A percentile compares a stretch with the other conserved stretches of the same genome.
Conservation (phyloP, 1,140 invertebrate species). For the Ptiloglossa arizonensis region DNA sequence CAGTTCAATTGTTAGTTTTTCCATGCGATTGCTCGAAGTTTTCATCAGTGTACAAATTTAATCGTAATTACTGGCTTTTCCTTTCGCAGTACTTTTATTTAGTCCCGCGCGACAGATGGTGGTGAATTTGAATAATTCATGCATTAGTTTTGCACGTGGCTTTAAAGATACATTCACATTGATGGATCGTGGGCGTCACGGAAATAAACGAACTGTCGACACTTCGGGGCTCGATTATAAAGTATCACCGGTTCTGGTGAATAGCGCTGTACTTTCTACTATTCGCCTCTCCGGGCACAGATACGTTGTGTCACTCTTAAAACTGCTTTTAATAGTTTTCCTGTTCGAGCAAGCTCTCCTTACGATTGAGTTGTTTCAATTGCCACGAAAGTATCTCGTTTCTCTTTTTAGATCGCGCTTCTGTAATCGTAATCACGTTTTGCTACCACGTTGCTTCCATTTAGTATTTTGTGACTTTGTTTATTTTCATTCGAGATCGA, state of each 20-base stretch:
- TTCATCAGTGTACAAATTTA: background rate
- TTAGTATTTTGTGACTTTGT: too few species aligned
- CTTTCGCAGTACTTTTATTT: background rate
- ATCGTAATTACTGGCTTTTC: background rate
- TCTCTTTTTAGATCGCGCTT: too few species aligned
- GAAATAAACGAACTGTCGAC: conserved; percentile 42
- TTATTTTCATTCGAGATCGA: too few species aligned
- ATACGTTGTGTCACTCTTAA: background rate
- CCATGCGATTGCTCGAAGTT: too few species aligned
- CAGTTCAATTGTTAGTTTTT: background rate
- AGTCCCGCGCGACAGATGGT: background rate
- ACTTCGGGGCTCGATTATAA: conserved; percentile 6
- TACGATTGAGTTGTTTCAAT: too few species aligned
- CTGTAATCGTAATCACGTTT: too few species aligned
- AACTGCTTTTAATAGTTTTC: background rate
- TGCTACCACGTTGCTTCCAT: too few species aligned
- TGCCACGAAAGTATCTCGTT: too few species aligned
- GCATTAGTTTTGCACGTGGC: conserved; percentile 1
- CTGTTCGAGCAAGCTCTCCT: too few species aligned
- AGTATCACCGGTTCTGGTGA: conserved; percentile 13
- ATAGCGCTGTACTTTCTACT: background rate
- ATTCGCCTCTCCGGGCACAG: background rate
- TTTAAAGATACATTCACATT: conserved; percentile 1
- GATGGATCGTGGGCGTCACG: conserved; percentile 30
- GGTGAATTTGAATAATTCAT: conserved; percentile 23